phyloP scores from a whole-genome alignment of 2,797 vertebrate species.

The Pipistrellus kuhlii region DNA sequence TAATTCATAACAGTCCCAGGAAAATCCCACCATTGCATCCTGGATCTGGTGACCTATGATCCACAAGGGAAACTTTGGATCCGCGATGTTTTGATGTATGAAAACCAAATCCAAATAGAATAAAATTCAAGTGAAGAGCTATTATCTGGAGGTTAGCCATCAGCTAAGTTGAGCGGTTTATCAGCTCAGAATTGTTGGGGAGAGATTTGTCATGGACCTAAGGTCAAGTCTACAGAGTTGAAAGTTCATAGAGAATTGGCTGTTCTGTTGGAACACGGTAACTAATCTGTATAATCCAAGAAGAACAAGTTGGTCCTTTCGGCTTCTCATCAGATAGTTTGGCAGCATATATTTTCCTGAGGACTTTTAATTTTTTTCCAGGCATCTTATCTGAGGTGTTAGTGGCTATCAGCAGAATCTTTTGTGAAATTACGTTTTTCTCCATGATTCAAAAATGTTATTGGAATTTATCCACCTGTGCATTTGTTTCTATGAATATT shows the following conservation, averaged over 20 bases:
- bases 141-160: constrained; percentile 59
- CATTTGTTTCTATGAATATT: constrained; percentile 30
- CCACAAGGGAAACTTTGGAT: constrained; percentile 74
- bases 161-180: constrained; percentile 44
- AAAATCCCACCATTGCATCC: constrained; percentile 71
- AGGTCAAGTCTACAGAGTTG: constrained; percentile 43
- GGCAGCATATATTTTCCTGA: background rate
- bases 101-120: constrained; percentile 77
- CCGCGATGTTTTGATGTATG: constrained; percentile 73
- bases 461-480: background rate
- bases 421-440: background rate
- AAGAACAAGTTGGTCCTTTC: background rate
- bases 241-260: constrained; percentile 43
- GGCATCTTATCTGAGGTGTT: background rate
- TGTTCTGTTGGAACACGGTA: constrained; percentile 36
- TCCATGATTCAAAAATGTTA: background rate
- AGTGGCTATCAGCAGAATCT: background rate
- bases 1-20: constrained; percentile 78
- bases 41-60: constrained; percentile 72
- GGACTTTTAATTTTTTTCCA: constrained; percentile 38
- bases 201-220: constrained; percentile 64
- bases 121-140: constrained; percentile 64
- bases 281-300: constrained; percentile 37
- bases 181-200: constrained; percentile 39
- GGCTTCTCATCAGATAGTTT: background rate